Evolutionary conservation across 2,888 invertebrate genomes (phyloP), one percentile per base, ranked within the genome.

Genomic region (Caenorhabditis macrosperma): DNA sequence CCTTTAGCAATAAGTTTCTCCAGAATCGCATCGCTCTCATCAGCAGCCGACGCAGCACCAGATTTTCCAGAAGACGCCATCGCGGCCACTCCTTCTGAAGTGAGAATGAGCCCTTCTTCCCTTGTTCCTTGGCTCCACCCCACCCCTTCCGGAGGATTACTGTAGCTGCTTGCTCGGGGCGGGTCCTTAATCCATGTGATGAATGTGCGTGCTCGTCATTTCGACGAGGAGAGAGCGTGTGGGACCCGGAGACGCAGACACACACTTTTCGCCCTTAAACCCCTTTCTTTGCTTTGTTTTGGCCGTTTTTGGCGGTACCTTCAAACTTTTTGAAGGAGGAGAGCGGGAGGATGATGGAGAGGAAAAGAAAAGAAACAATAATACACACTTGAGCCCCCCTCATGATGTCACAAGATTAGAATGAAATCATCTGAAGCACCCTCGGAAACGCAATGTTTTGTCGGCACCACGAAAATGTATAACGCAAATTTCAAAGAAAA

Each of bases 1-100:
- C 82, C 84, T 55, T 82, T 81, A 12, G 82, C 82, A 30, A 81
- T 76, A 5, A 84, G 69, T 10, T 77, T 59, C 44, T 78, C 74
- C 35, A 79, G 35, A 41, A 59, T 17, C 17, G 69, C 63, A 46
- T 75, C 75, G 26, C 59, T 63, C 0, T 54, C 28, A 9, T 63
- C 61, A 12, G 46, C 28, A 35, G 38, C 22, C 22, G 57, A 46
- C 35, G 52, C 38, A 2, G 57, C 17, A 33, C 9, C 6, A 41
- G 41, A 41, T 15, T 59, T 63, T 22, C 33, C n/a, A 38, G 57
- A 48, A 46, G 55, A 55, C 44, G 57, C 55, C 57, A 24, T 38
- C 26, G 17, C 33, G n/a, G 22, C 33, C 20, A 55, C 33, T 28
- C n/a, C 54, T 17, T 6, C 26, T 24, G 38, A 33, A 24, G 20